Conservation (phyloP, 2,888 invertebrate species). For the Helicoverpa assulta region DNA sequence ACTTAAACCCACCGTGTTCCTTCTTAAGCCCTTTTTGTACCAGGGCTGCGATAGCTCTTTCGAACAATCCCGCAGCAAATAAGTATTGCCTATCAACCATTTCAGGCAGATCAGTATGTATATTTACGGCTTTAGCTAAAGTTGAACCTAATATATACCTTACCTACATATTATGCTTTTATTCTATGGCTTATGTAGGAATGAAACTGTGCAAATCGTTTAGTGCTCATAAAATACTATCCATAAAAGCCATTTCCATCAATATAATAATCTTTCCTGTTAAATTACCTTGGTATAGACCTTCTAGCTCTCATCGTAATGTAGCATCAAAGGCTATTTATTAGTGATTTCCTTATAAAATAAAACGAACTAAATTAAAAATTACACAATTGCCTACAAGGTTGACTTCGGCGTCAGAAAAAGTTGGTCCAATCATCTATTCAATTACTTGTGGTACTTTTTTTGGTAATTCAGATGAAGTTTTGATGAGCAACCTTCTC, state of each 20-base stretch:
- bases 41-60: too few species aligned
- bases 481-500: too few species aligned
- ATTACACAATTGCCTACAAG: slow-evolving; percentile 35
- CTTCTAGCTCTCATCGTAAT: slow-evolving; percentile 44
- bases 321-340: slow-evolving; percentile 49
- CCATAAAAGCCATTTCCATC: slow-evolving; percentile 20
- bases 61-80: too few species aligned
- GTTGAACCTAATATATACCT: too few species aligned
- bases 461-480: not conserved
- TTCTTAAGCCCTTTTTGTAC: too few species aligned
- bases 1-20: too few species aligned
- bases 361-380: slow-evolving; percentile 33
- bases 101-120: too few species aligned
- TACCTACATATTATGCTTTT: too few species aligned
- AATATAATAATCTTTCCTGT: slow-evolving; percentile 34
- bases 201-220: not conserved
- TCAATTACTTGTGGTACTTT: not conserved
- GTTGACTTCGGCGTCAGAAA: slow-evolving; percentile 23
- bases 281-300: slow-evolving; percentile 38
- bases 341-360: slow-evolving; percentile 53
- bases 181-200: too few species aligned
- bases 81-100: too few species aligned
- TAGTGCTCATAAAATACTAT: slow-evolving; percentile 1
- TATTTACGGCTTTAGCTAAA: too few species aligned
- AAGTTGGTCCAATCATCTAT: slow-evolving; percentile 19